Base-by-base conservation (phyloP, 2,888 invertebrate genomes). In the Drosophila merina region DNA sequence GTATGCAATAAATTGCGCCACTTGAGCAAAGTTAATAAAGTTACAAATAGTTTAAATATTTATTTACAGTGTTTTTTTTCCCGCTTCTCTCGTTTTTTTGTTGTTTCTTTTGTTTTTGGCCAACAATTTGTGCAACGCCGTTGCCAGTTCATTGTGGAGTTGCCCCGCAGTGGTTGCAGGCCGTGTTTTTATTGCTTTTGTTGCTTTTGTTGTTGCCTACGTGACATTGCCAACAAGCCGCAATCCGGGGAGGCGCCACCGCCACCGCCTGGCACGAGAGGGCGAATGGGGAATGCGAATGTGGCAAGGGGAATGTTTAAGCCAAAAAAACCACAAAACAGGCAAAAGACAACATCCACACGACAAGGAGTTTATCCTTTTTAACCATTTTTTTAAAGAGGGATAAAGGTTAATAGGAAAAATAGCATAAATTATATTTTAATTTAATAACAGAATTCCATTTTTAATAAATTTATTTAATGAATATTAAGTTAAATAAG, bases 1-100 rank as follows among this genome's bases (percentile, higher is more conserved):
- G 86, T 52, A 76, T 86, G 88, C 77, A 83, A 82, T 87, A 87
- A 87, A 82, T 79, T 79, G 76, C 80, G 86, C 78, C 86, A 83
- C 83, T 88, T 88, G 81, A 75, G 86, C 78, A 83, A 86, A 83
- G 83, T 83, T 83, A 83, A 83, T 83, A 83, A 80, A 83, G 88
- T 88, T 88, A 76, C 88, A 86, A 83, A 88, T 83, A 83, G 88
- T 86, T 88, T 67, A 83, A 83, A 83, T 83, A 88, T 88, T 86
- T 88, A 88, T 83, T 80, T 77, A 75, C 87, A 76, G 67, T 79
- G 79, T 84, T 87, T 82, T 84, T 87, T 85, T 84, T 87, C 82
- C 76, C 83, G 82, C 57, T 36, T n/a, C n/a, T 36, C n/a, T n/a
- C n/a, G 12, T n/a, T 12, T n/a, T 6, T n/a, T n/a, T 36, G 4